Base-by-base conservation (phyloP, 1,140 invertebrate genomes). In the Halyomorpha halys region DNA sequence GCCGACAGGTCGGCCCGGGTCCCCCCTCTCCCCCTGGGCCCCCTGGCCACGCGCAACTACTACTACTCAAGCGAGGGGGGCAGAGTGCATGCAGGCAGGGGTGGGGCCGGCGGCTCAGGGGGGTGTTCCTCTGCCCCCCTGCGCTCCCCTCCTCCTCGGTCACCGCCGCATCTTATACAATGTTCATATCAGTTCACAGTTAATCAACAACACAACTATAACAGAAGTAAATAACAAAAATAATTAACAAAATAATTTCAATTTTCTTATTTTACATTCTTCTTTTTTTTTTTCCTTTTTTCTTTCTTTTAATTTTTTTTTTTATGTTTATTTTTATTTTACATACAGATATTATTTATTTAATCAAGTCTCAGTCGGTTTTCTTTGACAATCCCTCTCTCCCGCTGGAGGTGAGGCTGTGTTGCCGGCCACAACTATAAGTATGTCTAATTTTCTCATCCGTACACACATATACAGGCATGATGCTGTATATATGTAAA, bases 321-420 rank as follows among this genome's bases (percentile, higher is more conserved):
- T n/a, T n/a, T n/a, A n/a, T 61, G n/a, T 61, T 30, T 8, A 34
- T 30, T 61, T 61, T 30, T 39, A 34, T 45, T 62, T 62, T 60
- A 39, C 27, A 60, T n/a, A 39, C 21, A 60, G 9, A 39, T 60
- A 60, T 60, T 60, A 56, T 56, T n/a, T n/a, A n/a, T n/a, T 51
- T 56, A 44, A 39, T 60, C 16, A 21, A 60, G 27, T 39, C 39
- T 60, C 27, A 34, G 59, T 53, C 51, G 51, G 51, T 53, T 53
- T 53, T 21, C 51, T 19, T 21, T 53, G 51, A 53, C 51, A 53
- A 53, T 53, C 51, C 51, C 21, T 53, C 51, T 53, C 51, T 53
- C 51, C 51, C 51, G 21, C 13, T 13, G 51, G 51, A 53, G 51
- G 16, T 53, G 2, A 53, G 51, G 51, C n/a, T 53, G n/a, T 53